These are phyloP conservation scores for Pyrgilauda ruficollis DNA, from an alignment of 2,113 vertebrate species.

Conservation along the genomic window DNA sequence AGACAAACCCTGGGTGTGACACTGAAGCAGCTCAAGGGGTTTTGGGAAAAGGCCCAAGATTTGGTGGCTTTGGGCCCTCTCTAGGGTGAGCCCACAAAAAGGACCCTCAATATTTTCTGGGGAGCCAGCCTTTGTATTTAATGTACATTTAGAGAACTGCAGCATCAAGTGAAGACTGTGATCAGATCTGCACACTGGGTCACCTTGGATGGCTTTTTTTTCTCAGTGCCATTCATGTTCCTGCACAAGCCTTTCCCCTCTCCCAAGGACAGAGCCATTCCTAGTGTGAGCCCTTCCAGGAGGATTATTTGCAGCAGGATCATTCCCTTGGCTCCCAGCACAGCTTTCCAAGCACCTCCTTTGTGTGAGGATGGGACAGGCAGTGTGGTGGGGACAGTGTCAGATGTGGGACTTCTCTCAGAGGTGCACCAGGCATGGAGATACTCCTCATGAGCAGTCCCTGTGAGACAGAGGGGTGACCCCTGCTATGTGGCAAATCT, in stretches of 20 bases:
- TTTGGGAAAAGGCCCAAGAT: background rate
- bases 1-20: background rate
- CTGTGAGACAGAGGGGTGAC: background rate
- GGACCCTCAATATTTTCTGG: accelerated
- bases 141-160: background rate
- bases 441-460: background rate
- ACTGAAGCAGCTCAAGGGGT: background rate
- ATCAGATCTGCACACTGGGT: background rate
- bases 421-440: background rate
- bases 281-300: background rate
- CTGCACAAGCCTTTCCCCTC: background rate
- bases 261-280: background rate
- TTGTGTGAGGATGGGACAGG: no score
- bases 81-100: background rate
- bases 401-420: background rate
- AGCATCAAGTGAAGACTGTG: background rate
- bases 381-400: accelerated
- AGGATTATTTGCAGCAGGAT: background rate
- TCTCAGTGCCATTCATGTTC: accelerated
- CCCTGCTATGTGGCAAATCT: background rate
- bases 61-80: background rate
- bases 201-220: background rate
- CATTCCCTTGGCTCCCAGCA: background rate
- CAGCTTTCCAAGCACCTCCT: background rate
- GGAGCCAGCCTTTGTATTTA: background rate